Conservation (phyloP, 2,113 vertebrate genomes). For the Myrmecobius fasciatus region DNA sequence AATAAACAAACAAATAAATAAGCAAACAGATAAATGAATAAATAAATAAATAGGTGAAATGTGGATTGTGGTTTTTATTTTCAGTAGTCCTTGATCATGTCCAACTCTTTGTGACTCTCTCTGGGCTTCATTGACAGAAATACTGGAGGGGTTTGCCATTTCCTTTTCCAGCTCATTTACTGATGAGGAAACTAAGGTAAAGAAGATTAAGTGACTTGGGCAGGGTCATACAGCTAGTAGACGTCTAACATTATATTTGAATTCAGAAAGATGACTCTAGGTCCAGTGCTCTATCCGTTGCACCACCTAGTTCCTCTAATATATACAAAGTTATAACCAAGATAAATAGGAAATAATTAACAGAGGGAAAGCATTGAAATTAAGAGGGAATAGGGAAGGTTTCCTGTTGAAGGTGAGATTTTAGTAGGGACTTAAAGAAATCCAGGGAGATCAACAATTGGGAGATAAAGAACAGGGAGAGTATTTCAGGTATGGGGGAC, state of each 20-base stretch:
- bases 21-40: too few relatives aligned
- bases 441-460: not conserved
- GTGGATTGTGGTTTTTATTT: not conserved
- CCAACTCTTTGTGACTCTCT: not conserved
- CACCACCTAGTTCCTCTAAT: not conserved
- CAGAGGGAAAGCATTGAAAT: too few relatives aligned
- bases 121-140: not conserved
- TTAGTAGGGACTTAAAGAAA: too few relatives aligned
- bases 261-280: not conserved
- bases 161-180: not conserved
- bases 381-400: too few relatives aligned
- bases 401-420: not conserved
- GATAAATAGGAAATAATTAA: not conserved
- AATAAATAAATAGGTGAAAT: too few relatives aligned
- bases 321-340: not conserved
- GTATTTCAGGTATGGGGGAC: too few relatives aligned
- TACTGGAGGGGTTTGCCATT: not conserved
- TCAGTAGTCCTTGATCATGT: not conserved
- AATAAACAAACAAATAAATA: too few relatives aligned
- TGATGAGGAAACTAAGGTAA: not conserved
- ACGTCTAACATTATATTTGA: not conserved
- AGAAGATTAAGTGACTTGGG: not conserved
- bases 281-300: not conserved
- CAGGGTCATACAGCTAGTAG: not conserved
- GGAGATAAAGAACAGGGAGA: not conserved